Evolutionary conservation across 2,888 invertebrate species (phyloP).

Genomic region (Epistrophe eligans): DNA sequence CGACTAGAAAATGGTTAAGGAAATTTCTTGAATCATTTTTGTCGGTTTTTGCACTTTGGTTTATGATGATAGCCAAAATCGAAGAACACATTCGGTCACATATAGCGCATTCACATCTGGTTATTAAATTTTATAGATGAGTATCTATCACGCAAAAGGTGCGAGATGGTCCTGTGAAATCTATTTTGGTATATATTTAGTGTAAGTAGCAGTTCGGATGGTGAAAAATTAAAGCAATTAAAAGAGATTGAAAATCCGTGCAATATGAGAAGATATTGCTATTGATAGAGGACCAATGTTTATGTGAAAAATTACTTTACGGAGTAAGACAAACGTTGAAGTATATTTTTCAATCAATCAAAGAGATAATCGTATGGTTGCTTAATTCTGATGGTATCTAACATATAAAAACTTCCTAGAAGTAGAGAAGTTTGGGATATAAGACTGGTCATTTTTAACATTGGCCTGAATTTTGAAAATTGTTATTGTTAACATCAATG

Average conservation of each 20-base stretch:
- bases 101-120: slow-evolving; percentile 33
- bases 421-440: no score
- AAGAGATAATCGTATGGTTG: no score
- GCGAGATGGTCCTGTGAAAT: background rate
- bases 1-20: background rate
- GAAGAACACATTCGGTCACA: slow-evolving; percentile 26
- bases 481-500: no score
- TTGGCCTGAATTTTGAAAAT: no score
- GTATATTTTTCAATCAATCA: background rate
- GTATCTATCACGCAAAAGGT: slow-evolving; percentile 9
- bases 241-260: background rate
- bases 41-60: background rate
- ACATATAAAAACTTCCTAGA: no score
- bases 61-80: slow-evolving; percentile 12
- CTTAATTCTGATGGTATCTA: no score
- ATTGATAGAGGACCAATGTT: background rate
- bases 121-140: slow-evolving; percentile 38
- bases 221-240: slow-evolving; percentile 12
- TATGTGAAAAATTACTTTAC: background rate
- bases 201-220: background rate
- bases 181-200: background rate
- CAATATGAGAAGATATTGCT: background rate
- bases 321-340: background rate
- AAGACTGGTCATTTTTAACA: no score
- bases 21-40: background rate